These are phyloP conservation scores for Eufriesea mexicana DNA, from an alignment of 1,140 invertebrate genomes.

Conservation along the genomic window DNA sequence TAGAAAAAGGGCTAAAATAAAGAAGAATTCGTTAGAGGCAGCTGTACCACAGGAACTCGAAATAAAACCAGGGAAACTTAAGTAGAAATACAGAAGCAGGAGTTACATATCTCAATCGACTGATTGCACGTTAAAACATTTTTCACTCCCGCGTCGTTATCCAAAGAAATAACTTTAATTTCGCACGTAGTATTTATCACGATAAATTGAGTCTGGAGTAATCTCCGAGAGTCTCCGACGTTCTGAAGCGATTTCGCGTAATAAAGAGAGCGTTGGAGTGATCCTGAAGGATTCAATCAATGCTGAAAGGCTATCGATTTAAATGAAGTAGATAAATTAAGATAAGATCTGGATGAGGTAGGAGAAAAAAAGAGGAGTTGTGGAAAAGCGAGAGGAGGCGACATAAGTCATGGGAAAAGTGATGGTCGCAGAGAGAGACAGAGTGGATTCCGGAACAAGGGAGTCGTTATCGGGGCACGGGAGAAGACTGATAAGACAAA, in stretches of 20 bases:
- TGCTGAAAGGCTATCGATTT: slow-evolving; percentile 45
- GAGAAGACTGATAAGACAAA: slow-evolving; percentile 62
- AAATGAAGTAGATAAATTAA: slow-evolving; percentile 51
- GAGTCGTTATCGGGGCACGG: slow-evolving; percentile 49
- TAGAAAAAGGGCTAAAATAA: too few species aligned
- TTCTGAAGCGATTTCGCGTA: slow-evolving; percentile 6
- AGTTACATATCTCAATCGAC: background rate
- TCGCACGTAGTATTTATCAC: background rate
- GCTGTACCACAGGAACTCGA: too few species aligned
- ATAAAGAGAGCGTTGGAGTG: slow-evolving; percentile 23
- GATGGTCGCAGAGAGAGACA: background rate
- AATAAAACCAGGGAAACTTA: background rate
- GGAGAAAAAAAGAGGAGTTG: background rate
- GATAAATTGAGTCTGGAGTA: slow-evolving; percentile 5
- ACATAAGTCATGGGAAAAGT: slow-evolving; percentile 12
- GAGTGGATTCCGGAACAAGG: background rate
- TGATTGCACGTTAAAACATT: background rate
- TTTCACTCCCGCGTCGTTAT: background rate
- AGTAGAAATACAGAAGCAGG: background rate
- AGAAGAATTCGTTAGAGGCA: too few species aligned
- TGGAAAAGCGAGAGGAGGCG: background rate
- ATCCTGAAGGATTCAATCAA: slow-evolving; percentile 44
- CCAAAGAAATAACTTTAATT: slow-evolving; percentile 11
- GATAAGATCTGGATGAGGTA: background rate
- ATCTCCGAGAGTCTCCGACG: background rate